These are phyloP conservation scores for Drosophila trapezifrons DNA, from an alignment of 1,140 invertebrate species.

Conservation along the genomic window DNA sequence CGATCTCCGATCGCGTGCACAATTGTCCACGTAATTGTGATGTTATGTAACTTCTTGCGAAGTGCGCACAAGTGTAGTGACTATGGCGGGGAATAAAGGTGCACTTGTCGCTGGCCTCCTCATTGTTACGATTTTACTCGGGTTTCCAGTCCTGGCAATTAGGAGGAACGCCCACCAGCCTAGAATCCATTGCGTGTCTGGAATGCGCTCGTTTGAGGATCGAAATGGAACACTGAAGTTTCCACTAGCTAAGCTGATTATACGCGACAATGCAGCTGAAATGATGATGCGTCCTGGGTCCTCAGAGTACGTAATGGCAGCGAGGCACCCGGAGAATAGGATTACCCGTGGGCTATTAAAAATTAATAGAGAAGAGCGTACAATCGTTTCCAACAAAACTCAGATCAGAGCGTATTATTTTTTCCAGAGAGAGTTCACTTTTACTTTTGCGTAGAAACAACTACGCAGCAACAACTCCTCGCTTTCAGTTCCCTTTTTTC, in stretches of 20 bases:
- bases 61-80: slow-evolving; percentile 40
- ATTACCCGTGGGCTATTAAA: slow-evolving; percentile 25
- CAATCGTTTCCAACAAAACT: slow-evolving; percentile 11
- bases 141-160: slow-evolving; percentile 28
- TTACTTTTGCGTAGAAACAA: slow-evolving; percentile 1
- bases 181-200: slow-evolving; percentile 52
- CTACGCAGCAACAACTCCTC: neutral
- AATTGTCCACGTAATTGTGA: slow-evolving; percentile 41
- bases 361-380: slow-evolving; percentile 13
- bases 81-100: slow-evolving; percentile 15
- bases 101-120: slow-evolving; percentile 64
- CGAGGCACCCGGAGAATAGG: neutral
- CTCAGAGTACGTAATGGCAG: neutral
- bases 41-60: slow-evolving; percentile 51
- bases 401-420: slow-evolving; percentile 14
- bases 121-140: slow-evolving; percentile 59
- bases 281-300: slow-evolving; percentile 27
- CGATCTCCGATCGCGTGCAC: slow-evolving; percentile 38
- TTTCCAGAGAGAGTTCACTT: neutral
- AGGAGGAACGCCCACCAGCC: slow-evolving; percentile 47
- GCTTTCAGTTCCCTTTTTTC: neutral
- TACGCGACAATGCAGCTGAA: slow-evolving; percentile 52
- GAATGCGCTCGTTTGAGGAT: slow-evolving; percentile 12
- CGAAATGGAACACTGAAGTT: slow-evolving; percentile 28
- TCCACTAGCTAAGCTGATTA: slow-evolving; percentile 73